These are phyloP conservation scores for Varroa destructor DNA, from an alignment of 1,140 invertebrate species.

Conservation along the genomic window DNA sequence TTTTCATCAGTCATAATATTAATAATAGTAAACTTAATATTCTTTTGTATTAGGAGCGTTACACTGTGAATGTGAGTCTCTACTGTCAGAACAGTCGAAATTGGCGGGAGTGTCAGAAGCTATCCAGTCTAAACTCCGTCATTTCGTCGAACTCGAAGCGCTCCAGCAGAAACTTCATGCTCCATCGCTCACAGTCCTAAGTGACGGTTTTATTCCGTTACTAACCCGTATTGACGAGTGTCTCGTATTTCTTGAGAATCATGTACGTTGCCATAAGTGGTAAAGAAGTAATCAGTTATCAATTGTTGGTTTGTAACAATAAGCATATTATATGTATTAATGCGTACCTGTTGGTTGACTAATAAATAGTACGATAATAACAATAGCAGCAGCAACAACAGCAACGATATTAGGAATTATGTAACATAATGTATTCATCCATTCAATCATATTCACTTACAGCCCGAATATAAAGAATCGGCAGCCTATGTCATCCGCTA, in stretches of 20 bases:
- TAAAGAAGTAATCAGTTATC: too few relatives aligned
- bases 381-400: too few relatives aligned
- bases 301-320: too few relatives aligned
- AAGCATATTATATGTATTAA: too few relatives aligned
- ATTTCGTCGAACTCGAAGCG: slow-evolving; percentile 69
- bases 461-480: slow-evolving; percentile 59
- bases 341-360: too few relatives aligned
- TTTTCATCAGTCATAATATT: too few relatives aligned
- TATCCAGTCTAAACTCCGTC: slow-evolving; percentile 62
- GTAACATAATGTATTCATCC: too few relatives aligned
- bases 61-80: slow-evolving; percentile 72
- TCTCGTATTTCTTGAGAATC: slow-evolving; percentile 64
- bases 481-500: slow-evolving; percentile 47
- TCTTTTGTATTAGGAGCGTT: slow-evolving; percentile 45
- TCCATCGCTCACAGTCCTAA: slow-evolving; percentile 61
- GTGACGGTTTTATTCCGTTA: slow-evolving; percentile 63
- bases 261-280: slow-evolving; percentile 45
- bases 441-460: slow-evolving; percentile 33
- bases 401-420: too few relatives aligned
- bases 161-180: slow-evolving; percentile 56
- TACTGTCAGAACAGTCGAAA: slow-evolving; percentile 69
- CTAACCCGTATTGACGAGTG: slow-evolving; percentile 72
- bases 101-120: slow-evolving; percentile 61
- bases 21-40: too few relatives aligned
- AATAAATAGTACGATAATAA: too few relatives aligned